Evolutionary conservation across 2,888 invertebrate species (phyloP).

Genomic region (Hemicrepidius hirtus): DNA sequence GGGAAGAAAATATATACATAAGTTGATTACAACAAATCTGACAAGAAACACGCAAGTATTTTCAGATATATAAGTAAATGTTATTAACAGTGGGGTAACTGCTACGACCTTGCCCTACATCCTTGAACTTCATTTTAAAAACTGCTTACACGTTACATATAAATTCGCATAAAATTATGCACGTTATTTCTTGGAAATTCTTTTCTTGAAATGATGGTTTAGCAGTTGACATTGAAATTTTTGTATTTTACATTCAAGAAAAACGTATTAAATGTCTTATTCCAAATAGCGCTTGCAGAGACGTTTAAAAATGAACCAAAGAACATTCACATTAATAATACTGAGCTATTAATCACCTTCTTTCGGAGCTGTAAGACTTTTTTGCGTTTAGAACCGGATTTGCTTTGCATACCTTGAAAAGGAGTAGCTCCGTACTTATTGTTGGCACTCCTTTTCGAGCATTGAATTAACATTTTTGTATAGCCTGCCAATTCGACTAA

Average conservation of each 20-base stretch:
- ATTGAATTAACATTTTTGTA: constrained; percentile 28
- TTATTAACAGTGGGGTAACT: constrained; percentile 7
- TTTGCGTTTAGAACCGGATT: constrained; percentile 35
- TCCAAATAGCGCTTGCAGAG: constrained; percentile 23
- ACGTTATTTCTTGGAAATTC: constrained; percentile 3
- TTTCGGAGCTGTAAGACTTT: constrained; percentile 36
- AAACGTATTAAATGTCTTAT: constrained; percentile 15
- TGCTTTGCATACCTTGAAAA: constrained; percentile 24
- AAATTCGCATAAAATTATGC: constrained; percentile 25
- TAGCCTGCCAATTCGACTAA: constrained; percentile 33
- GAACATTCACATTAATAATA: constrained; percentile 47
- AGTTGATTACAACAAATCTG: constrained; percentile 31
- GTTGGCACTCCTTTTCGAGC: constrained; percentile 22
- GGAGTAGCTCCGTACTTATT: constrained; percentile 28
- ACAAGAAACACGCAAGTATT: constrained; percentile 41
- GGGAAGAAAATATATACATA: constrained; percentile 7
- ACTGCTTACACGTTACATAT: constrained; percentile 23
- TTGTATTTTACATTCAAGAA: no score
- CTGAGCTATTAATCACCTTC: constrained; percentile 42
- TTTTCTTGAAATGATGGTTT: not conserved
- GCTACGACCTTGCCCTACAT: constrained; percentile 42
- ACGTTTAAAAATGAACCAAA: constrained; percentile 43
- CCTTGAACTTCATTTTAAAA: constrained; percentile 43
- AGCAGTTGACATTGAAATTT: not conserved
- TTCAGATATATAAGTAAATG: constrained; percentile 32